Percentiles rank a stretch among this genome's conserved stretches.
Evolutionary conservation across 2,797 vertebrate genomes (phyloP).

Genomic region (Bucorvus abyssinicus): DNA sequence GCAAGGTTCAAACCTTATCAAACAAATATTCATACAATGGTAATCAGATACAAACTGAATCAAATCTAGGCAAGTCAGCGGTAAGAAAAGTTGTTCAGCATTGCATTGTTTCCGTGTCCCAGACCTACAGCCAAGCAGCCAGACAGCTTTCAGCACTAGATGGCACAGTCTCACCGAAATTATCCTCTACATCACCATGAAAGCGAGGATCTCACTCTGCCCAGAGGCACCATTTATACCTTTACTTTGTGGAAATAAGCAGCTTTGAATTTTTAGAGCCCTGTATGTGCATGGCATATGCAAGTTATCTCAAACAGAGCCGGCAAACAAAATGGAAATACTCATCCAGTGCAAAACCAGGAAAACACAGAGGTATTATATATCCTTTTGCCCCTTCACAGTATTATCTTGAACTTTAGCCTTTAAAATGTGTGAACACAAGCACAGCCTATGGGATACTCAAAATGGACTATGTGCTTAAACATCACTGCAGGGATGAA

Average conservation of each 20-base stretch:
- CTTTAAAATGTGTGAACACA: not conserved
- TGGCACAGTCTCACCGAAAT: not conserved
- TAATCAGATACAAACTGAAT: not conserved
- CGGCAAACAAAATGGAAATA: not conserved
- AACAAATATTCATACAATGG: not conserved
- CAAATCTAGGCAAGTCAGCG: not conserved
- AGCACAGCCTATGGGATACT: not conserved
- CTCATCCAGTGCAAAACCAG: not conserved
- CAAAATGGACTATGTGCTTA: not conserved
- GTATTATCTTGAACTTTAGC: not conserved
- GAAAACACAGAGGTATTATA: too few species aligned
- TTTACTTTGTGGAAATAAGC: not conserved
- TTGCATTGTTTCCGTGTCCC: not conserved
- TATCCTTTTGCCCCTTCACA: not conserved
- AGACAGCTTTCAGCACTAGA: constrained; percentile 21
- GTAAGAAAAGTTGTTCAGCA: not conserved
- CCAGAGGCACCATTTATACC: not conserved
- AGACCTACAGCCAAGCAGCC: not conserved
- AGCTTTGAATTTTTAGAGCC: not conserved
- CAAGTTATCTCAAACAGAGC: not conserved
- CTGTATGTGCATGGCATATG: not conserved
- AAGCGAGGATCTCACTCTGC: not conserved
- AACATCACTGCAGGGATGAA: not conserved
- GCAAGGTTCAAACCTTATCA: not conserved
- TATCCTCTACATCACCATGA: accelerated